Conservation (phyloP, 1,140 invertebrate species). For the Platorchestia sp. region DNA sequence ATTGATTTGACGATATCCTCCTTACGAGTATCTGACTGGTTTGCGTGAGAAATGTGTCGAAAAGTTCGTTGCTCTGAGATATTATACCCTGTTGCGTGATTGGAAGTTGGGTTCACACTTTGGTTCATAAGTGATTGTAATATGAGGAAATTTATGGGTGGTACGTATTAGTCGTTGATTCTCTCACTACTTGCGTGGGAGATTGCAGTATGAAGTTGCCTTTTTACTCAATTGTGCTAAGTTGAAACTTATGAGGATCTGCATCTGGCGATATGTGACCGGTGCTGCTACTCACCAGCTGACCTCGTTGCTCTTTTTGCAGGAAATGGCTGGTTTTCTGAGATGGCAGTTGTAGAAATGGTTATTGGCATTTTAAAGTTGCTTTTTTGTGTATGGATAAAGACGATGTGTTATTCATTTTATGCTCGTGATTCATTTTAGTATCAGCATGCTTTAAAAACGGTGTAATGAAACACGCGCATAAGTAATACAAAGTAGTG, state of each 20-base stretch:
- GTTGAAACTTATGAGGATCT: no score
- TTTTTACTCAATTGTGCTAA: no score
- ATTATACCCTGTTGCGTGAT: not conserved
- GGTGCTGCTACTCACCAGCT: not conserved
- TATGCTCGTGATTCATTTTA: not conserved
- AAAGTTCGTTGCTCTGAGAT: not conserved
- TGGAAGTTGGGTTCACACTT: not conserved
- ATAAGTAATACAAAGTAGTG: not conserved
- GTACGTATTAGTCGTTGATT: not conserved
- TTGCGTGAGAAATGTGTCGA: no score
- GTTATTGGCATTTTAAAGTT: not conserved
- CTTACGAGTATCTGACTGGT: no score
- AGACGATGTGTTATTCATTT: no score
- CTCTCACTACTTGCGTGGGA: no score
- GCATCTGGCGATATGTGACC: not conserved
- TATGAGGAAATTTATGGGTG: no score
- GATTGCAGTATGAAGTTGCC: no score
- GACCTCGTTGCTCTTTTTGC: not conserved
- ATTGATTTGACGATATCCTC: not conserved
- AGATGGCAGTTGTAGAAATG: not conserved
- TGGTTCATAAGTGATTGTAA: not conserved
- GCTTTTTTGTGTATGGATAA: no score
- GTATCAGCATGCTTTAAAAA: not conserved
- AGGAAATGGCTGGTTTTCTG: not conserved
- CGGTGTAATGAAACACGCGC: no score